These are phyloP conservation scores for Piscicola geometra DNA, from an alignment of 2,888 invertebrate genomes.

Conservation along the genomic window DNA sequence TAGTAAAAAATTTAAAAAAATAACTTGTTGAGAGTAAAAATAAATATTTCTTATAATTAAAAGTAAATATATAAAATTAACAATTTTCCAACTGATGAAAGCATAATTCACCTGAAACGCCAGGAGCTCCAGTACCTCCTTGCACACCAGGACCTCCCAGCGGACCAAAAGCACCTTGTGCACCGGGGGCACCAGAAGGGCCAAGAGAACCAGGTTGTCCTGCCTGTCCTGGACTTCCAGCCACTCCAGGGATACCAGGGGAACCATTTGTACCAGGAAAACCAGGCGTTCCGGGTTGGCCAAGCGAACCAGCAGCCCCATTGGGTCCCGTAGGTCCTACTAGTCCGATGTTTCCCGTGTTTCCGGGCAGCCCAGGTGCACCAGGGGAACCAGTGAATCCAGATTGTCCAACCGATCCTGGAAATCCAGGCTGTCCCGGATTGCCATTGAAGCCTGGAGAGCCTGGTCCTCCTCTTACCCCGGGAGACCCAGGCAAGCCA, in stretches of 20 bases:
- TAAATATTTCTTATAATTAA: too few relatives aligned
- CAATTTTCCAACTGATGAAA: neutral
- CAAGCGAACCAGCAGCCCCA: neutral
- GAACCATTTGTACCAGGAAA: neutral
- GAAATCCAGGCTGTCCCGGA: slow-evolving; percentile 4
- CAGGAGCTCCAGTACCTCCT: slow-evolving; percentile 34
- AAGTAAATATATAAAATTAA: neutral
- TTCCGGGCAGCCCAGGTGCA: slow-evolving; percentile 29
- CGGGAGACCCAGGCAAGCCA: neutral
- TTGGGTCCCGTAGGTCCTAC: neutral
- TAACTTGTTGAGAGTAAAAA: too few relatives aligned
- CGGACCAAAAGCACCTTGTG: slow-evolving; percentile 34
- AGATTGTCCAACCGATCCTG: neutral
- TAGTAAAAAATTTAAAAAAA: too few relatives aligned
- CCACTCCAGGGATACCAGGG: neutral
- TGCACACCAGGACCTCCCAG: slow-evolving; percentile 27
- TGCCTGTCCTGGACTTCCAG: slow-evolving; percentile 33
- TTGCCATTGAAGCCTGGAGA: neutral
- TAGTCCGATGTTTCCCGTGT: neutral
- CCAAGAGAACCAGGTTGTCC: slow-evolving; percentile 41
- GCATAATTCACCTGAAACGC: neutral
- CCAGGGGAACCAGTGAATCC: slow-evolving; percentile 22
- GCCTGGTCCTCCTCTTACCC: neutral
- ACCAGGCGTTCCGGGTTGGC: neutral
- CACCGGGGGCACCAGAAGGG: slow-evolving; percentile 34